A percentile compares a stretch with the other conserved stretches of the same genome.
Evolutionary conservation across 2,113 vertebrate species (phyloP).

Genomic region (Tiliqua scincoides): DNA sequence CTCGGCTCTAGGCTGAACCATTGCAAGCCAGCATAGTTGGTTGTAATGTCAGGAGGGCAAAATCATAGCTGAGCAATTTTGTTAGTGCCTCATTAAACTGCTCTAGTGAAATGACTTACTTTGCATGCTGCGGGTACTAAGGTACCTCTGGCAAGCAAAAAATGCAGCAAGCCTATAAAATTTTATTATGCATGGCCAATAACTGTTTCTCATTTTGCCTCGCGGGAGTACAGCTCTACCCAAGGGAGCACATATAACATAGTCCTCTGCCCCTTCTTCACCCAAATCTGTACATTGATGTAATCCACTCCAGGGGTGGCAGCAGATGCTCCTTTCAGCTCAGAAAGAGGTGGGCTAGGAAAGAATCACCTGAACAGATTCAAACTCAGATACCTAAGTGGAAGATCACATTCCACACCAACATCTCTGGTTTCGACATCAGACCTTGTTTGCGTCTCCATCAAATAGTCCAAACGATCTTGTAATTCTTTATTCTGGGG

Average conservation of each 20-base stretch:
- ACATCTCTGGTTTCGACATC: constrained; percentile 85
- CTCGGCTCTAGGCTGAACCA: constrained; percentile 43
- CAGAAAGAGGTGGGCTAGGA: not conserved
- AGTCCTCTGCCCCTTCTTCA: not conserved
- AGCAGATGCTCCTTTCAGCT: too few species aligned
- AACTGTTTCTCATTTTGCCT: constrained; percentile 12
- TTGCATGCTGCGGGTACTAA: constrained; percentile 53
- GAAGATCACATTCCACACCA: constrained; percentile 87
- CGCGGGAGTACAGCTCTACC: not conserved
- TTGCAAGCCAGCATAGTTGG: constrained; percentile 33
- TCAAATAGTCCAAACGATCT: constrained; percentile 94
- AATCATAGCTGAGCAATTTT: constrained; percentile 65
- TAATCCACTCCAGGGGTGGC: not conserved
- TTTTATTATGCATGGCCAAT: constrained; percentile 6
- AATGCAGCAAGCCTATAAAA: constrained; percentile 35
- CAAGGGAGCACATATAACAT: too few species aligned
- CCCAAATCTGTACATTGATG: not conserved
- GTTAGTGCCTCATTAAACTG: constrained; percentile 50
- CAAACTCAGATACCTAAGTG: constrained; percentile 80
- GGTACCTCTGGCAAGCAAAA: constrained; percentile 32
- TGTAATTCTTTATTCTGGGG: constrained; percentile 98
- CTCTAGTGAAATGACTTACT: constrained; percentile 48
- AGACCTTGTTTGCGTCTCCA: constrained; percentile 82
- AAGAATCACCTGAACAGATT: not conserved
- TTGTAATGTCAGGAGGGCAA: constrained; percentile 49